A percentile compares a stretch with the other conserved stretches of the same genome.
Conservation (phyloP, 2,888 invertebrate genomes). For the Notodonta dromedarius region DNA sequence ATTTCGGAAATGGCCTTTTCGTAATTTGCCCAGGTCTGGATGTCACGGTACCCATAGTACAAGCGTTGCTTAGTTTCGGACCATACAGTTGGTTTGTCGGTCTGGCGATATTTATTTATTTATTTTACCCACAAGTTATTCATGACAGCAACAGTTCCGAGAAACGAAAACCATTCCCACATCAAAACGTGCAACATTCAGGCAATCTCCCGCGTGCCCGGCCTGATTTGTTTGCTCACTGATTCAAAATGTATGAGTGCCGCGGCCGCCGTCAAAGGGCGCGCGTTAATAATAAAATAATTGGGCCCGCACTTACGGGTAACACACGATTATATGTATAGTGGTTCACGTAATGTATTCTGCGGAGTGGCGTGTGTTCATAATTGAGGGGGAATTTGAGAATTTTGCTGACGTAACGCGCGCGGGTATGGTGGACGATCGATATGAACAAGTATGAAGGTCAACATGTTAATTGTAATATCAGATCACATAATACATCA, state of each 20-base stretch:
- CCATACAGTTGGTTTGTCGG: too few species aligned
- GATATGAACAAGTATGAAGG: neutral
- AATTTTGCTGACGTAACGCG: neutral
- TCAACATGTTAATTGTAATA: neutral
- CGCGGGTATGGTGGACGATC: neutral
- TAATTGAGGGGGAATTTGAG: neutral
- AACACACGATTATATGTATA: conserved; percentile 5
- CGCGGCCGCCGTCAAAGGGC: neutral
- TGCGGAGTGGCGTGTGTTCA: neutral
- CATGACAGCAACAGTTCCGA: neutral
- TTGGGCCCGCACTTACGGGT: conserved; percentile 7
- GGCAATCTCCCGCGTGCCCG: neutral
- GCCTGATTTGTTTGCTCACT: neutral
- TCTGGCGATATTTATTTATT: too few species aligned
- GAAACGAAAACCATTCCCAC: neutral
- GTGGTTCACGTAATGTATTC: conserved; percentile 6
- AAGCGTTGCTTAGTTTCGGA: too few species aligned
- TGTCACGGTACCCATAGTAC: too few species aligned
- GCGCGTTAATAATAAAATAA: conserved; percentile 10
- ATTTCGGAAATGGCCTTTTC: too few species aligned
- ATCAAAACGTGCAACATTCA: neutral
- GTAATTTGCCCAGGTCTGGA: too few species aligned
- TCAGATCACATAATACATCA: too few species aligned
- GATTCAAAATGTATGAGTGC: neutral
- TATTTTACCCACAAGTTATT: neutral